Evolutionary conservation across 1,140 invertebrate species (phyloP).

Genomic region (Adelges cooleyi): DNA sequence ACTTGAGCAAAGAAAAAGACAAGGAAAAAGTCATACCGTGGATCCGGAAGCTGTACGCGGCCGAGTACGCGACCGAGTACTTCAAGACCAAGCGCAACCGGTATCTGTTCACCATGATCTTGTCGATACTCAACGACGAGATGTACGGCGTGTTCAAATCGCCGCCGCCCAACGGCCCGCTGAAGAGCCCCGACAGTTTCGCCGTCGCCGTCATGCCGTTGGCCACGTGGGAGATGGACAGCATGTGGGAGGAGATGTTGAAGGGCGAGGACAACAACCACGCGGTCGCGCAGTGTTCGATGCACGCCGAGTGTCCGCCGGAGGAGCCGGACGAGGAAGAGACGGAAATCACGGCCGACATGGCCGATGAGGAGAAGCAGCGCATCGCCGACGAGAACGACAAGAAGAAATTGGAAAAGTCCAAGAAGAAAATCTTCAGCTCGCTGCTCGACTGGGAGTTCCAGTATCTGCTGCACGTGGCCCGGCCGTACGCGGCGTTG

Average conservation of each 20-base stretch:
- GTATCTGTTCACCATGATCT: slow-evolving; percentile 32
- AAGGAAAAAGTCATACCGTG: slow-evolving; percentile 30
- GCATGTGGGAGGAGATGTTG: slow-evolving; percentile 33
- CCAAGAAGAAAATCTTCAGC: background rate
- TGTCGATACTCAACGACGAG: slow-evolving; percentile 34
- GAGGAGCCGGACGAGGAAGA: background rate
- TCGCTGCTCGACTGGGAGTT: slow-evolving; percentile 40
- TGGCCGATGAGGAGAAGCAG: background rate
- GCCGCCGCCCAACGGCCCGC: slow-evolving; percentile 30
- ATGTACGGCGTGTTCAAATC: slow-evolving; percentile 32
- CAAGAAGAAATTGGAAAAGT: background rate
- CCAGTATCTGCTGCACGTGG: slow-evolving; percentile 39
- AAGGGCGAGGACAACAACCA: background rate
- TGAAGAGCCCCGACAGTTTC: slow-evolving; percentile 29
- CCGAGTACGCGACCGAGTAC: slow-evolving; percentile 33
- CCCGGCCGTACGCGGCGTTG: slow-evolving; percentile 38
- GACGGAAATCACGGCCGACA: background rate
- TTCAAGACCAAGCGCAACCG: slow-evolving; percentile 35
- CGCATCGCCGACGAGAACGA: background rate
- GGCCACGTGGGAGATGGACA: slow-evolving; percentile 34
- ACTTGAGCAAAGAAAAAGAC: slow-evolving; percentile 30
- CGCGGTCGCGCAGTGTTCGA: background rate
- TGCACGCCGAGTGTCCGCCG: background rate
- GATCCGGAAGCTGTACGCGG: slow-evolving; percentile 33
- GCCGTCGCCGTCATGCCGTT: slow-evolving; percentile 7